A percentile compares a stretch with the other conserved stretches of the same genome.
phyloP scores from a whole-genome alignment of 2,113 vertebrate species.

The Neopipo cinnamomea region DNA sequence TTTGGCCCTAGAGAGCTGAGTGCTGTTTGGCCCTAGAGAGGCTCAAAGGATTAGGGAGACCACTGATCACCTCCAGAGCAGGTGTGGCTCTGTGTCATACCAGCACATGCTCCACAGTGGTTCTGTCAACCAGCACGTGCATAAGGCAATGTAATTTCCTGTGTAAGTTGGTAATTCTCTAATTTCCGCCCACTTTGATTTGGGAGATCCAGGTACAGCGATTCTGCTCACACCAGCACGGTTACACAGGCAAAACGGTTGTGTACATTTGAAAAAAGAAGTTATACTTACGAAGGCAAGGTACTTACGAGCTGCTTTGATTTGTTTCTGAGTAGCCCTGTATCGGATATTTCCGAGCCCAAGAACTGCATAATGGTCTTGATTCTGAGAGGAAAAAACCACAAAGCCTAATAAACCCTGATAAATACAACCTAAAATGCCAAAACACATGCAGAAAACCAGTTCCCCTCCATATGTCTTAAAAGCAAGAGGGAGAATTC shows the following conservation, averaged over 20 bases:
- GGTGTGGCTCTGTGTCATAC: neutral
- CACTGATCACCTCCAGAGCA: neutral
- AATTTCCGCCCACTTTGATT: neutral
- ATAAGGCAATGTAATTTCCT: neutral
- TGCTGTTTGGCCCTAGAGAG: too few relatives aligned
- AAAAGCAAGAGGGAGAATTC: neutral
- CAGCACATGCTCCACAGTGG: neutral
- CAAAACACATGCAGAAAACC: neutral
- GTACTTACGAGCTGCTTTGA: conserved; percentile 98
- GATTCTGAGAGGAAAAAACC: conserved; percentile 81
- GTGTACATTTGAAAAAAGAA: neutral
- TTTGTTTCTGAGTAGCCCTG: conserved; percentile 96
- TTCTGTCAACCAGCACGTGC: neutral
- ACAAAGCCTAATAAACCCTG: neutral
- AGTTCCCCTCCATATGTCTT: neutral
- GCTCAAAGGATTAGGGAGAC: neutral
- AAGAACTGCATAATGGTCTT: conserved; percentile 96
- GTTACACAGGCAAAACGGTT: neutral
- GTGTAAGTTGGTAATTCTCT: neutral
- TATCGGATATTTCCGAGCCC: conserved; percentile 88
- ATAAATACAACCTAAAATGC: neutral
- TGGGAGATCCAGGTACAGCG: neutral
- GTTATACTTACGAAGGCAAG: neutral
- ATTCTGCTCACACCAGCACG: neutral
- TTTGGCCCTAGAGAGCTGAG: neutral